Evolutionary conservation across 2,888 invertebrate species (phyloP).

Genomic region (Drosophila leonis): DNA sequence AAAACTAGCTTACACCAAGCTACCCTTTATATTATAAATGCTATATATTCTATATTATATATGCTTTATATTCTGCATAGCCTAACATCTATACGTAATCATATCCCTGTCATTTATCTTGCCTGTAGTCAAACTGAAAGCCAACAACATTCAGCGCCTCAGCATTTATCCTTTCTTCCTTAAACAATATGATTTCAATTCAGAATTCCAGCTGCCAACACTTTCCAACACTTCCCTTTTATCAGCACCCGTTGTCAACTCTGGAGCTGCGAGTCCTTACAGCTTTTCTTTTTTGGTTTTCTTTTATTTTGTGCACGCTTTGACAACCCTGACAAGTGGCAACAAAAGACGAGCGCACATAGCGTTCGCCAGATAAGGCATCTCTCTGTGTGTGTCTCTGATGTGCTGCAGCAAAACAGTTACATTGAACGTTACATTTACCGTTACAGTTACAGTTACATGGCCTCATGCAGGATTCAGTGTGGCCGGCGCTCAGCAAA

Average conservation of each 20-base stretch:
- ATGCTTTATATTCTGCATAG: too few species aligned
- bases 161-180: neutral
- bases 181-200: neutral
- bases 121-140: neutral
- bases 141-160: too few species aligned
- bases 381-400: neutral
- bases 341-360: constrained; percentile 14
- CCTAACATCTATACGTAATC: neutral
- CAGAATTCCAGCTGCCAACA: neutral
- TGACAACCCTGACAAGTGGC: constrained; percentile 28
- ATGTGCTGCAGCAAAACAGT: constrained; percentile 8
- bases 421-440: constrained; percentile 21
- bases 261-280: neutral
- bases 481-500: constrained; percentile 64
- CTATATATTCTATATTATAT: too few species aligned
- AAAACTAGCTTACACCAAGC: too few species aligned
- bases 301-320: neutral
- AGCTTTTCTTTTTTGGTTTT: neutral
- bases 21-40: too few species aligned
- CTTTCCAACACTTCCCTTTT: neutral
- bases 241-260: constrained; percentile 6
- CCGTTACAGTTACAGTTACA: constrained; percentile 55
- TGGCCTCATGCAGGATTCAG: constrained; percentile 59
- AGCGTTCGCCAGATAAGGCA: neutral
- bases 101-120: neutral